Base-by-base conservation (phyloP, 2,113 vertebrate genomes). In the Gymnogyps californianus region DNA sequence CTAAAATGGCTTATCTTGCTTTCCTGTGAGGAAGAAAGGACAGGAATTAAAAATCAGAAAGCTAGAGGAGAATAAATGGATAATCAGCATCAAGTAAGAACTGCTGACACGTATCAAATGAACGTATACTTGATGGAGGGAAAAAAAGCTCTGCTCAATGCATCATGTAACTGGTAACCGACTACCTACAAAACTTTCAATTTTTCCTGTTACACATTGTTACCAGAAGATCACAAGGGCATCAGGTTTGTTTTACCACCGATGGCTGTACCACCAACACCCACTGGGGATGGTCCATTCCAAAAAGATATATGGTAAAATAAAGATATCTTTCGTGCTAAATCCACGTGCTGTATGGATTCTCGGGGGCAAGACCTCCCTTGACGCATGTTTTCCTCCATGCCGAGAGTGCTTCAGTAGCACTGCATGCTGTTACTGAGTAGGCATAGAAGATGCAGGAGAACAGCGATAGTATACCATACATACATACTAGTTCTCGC, bases 321-420 rank as follows among this genome's bases (percentile, higher is more conserved):
- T 14, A 12, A 31, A 42, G 55, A 18, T 5, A 34, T 3, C n/a
- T 21, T 29, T 1, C 0, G 1, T 11, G 14, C 12, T 62, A 67
- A 51, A 62, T 24, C 42, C 38, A 31, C 0, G 1, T 16, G 40
- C 51, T 6, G 0, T 21, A 15, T 11, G 17, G 59, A 51, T 83
- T 38, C 40, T 42, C 22, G 16, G 11, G 26, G 40, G 8, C n/a
- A 87, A 38, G 16, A 32, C 7, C 22, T 46, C 49, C 49, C 26
- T 28, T 3, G 0, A 4, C 2, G 25, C 12, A 9, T 7, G 26
- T 26, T 47, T 54, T 59, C 38, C 20, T 36, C n/a, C 22, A 1
- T 1, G 42, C 49, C 2, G 1, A 58, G 42, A 16, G 28, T 7
- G 28, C 42, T 47, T 51, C 64, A 38, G 40, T 2, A 54, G 57